Percentiles rank a stretch among this genome's conserved stretches.
These are phyloP conservation scores for Rhodeus uyekii DNA, from an alignment of 2,797 vertebrate species.

Conservation along the genomic window DNA sequence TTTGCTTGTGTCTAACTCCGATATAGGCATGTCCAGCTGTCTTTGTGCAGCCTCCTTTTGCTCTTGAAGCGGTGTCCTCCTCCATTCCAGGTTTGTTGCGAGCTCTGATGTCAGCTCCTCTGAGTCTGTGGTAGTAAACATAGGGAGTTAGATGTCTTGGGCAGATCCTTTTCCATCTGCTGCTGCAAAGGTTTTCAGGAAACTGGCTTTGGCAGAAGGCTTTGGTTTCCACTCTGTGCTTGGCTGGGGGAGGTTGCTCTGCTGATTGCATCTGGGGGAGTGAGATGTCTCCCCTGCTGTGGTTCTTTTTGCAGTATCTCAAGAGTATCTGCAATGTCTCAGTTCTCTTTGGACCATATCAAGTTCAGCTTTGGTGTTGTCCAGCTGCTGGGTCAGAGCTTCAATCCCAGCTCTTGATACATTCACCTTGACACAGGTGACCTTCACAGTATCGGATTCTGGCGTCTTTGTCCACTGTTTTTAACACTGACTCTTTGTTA, in stretches of 20 bases:
- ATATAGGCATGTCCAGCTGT: too few relatives aligned
- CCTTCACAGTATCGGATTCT: not conserved
- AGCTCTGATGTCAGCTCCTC: too few relatives aligned
- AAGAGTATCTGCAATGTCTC: not conserved
- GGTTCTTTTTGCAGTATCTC: not conserved
- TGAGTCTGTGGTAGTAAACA: too few relatives aligned
- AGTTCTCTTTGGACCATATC: not conserved
- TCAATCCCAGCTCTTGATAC: not conserved
- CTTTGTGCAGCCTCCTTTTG: too few relatives aligned
- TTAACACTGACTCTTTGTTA: not conserved
- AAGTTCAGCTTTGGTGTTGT: not conserved
- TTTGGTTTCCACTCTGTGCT: not conserved
- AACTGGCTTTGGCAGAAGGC: not conserved
- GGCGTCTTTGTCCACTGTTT: not conserved
- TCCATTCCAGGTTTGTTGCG: too few relatives aligned
- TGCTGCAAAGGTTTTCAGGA: not conserved
- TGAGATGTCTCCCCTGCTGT: not conserved
- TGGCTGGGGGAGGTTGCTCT: not conserved
- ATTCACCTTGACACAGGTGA: too few relatives aligned
- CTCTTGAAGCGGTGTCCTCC: too few relatives aligned
- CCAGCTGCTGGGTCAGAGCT: not conserved
- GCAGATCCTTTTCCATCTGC: too few relatives aligned
- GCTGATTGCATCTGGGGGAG: not conserved
- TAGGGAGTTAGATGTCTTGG: too few relatives aligned
- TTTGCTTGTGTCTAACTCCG: too few relatives aligned